Base-by-base conservation (phyloP, 1,140 invertebrate genomes). In the Penaeus chinensis region DNA sequence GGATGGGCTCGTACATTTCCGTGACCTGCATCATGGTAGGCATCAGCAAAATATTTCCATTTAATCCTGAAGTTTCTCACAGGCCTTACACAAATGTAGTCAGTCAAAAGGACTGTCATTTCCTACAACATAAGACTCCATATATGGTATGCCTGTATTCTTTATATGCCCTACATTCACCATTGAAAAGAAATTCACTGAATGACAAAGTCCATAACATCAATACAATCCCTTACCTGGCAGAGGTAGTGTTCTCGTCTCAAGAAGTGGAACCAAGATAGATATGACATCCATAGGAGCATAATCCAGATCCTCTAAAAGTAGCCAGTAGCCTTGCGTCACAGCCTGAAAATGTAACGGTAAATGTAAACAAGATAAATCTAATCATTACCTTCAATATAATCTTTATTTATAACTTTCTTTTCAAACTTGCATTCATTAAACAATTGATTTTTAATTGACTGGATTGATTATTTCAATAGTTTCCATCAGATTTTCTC, bases 241-340 rank as follows among this genome's bases (percentile, higher is more conserved):
- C 1, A 92, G 66, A 60, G 89, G 82, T 0, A 99, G 93, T n/a
- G 94, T 94, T 85, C 95, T 94, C 82, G 95, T 95, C 93, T 99
- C 97, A 37, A 99, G 92, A 2, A 99, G 93, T 61, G 96, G 95
- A 85, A 96, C 94, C 10, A 99, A 91, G 47, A 98, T 94, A 3
- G 97, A 96, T 0, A 97, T 95, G 1, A 99, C 96, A 93, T 99
- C 99, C 91, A 96, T 94, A 13, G 96, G 96, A 19, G 98, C 98
- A 90, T 95, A 95, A 91, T 99, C 98, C 85, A 99, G 95, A 92
- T 99, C 99, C 94, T 99, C 99, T 65, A 99, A 92, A 0, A 99
- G 92, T 71, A 99, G 92, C 97, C 99, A 99, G 91, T 96, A 95
- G 0, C 98, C 98, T 91, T 96, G 93, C 88, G 94, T 94, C 10